Evolutionary conservation across 2,797 vertebrate species (phyloP).

Genomic region (Gambusia yucatana): DNA sequence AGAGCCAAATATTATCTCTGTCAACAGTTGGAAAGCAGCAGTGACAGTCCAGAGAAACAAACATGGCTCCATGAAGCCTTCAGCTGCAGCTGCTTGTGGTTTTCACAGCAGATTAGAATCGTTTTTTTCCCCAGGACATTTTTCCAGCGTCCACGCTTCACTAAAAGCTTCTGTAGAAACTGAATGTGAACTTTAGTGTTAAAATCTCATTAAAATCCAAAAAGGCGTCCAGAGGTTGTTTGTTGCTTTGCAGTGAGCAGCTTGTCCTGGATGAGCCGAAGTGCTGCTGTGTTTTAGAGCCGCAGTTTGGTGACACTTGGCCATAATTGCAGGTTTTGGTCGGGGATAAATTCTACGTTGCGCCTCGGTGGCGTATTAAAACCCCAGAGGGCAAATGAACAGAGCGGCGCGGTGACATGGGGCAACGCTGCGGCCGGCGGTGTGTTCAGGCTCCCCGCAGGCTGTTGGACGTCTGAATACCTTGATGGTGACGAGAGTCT

Average conservation of each 20-base stretch:
- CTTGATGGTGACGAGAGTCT: slow-evolving; percentile 29
- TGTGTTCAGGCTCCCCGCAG: slow-evolving; percentile 56
- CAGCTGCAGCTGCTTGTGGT: slow-evolving; percentile 66
- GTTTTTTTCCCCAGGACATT: slow-evolving; percentile 46
- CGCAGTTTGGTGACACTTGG: slow-evolving; percentile 51
- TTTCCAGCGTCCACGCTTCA: slow-evolving; percentile 3
- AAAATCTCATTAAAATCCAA: neutral
- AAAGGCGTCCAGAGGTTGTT: neutral
- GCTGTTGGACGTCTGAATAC: slow-evolving; percentile 53
- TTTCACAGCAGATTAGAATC: slow-evolving; percentile 56
- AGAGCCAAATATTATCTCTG: slow-evolving; percentile 10
- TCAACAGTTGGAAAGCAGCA: slow-evolving; percentile 30
- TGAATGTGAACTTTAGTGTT: neutral
- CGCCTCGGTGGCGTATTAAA: slow-evolving; percentile 49
- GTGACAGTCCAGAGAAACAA: slow-evolving; percentile 22
- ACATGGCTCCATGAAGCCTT: slow-evolving; percentile 2
- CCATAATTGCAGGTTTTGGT: slow-evolving; percentile 74
- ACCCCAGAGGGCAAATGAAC: slow-evolving; percentile 37
- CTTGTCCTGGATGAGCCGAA: neutral
- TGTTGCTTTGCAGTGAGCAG: neutral
- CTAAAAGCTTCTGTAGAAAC: neutral
- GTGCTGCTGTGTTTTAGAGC: slow-evolving; percentile 38
- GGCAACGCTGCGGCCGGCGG: slow-evolving; percentile 55
- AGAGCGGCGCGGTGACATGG: slow-evolving; percentile 40
- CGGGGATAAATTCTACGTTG: slow-evolving; percentile 69